A percentile compares a stretch with the other conserved stretches of the same genome.
phyloP scores from a whole-genome alignment of 1,140 invertebrate species.

The Drosophila seguyi region DNA sequence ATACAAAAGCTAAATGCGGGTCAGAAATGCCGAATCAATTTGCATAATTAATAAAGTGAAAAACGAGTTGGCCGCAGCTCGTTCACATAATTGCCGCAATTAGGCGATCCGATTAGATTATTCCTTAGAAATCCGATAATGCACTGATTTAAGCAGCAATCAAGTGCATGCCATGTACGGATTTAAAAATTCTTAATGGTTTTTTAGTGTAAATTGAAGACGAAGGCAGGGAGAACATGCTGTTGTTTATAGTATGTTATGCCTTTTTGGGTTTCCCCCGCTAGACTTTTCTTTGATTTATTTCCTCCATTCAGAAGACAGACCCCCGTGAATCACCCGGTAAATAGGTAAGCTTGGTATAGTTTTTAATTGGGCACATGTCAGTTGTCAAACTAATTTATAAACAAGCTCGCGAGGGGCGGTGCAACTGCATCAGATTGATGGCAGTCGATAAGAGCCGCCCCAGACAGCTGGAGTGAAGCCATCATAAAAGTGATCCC shows the following conservation, averaged over 20 bases:
- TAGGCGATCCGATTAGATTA: constrained; percentile 48
- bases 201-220: constrained; percentile 1
- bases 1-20: constrained; percentile 56
- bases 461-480: constrained; percentile 43
- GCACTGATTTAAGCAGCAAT: constrained; percentile 8
- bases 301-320: background rate
- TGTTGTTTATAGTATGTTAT: too few relatives aligned
- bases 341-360: constrained; percentile 35
- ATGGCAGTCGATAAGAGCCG: constrained; percentile 43
- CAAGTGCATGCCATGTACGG: constrained; percentile 8
- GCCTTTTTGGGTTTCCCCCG: background rate
- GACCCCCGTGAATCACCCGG: constrained; percentile 5
- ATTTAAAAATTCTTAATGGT: constrained; percentile 11
- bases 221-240: background rate
- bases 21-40: constrained; percentile 60
- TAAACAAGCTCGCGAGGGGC: background rate
- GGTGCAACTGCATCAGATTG: constrained; percentile 38
- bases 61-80: constrained; percentile 28
- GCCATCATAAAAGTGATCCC: constrained; percentile 44
- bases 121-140: background rate
- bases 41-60: constrained; percentile 70
- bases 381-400: constrained; percentile 38
- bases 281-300: constrained; percentile 11
- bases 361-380: constrained; percentile 58
- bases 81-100: constrained; percentile 61